Conservation (phyloP, 2,797 vertebrate species). For the Phrynocephalus forsythii region DNA sequence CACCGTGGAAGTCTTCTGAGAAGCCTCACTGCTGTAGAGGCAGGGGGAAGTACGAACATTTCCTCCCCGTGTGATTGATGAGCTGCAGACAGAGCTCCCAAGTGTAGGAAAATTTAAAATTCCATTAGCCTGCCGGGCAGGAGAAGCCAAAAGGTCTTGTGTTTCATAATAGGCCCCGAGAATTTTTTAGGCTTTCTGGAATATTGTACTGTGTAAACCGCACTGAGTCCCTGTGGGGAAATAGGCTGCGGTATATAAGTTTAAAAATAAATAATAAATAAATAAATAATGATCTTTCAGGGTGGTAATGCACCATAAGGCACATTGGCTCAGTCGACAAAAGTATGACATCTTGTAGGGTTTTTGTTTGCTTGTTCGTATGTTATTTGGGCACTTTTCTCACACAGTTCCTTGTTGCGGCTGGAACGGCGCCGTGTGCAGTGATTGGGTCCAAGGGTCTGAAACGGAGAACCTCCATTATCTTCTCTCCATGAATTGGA, state of each 20-base stretch:
- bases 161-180: not conserved
- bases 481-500: too few relatives aligned
- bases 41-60: too few relatives aligned
- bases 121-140: constrained; percentile 1
- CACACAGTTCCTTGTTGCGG: not conserved
- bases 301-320: not conserved
- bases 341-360: not conserved
- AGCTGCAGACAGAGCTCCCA: not conserved
- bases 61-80: not conserved
- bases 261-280: too few relatives aligned
- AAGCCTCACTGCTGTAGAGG: not conserved
- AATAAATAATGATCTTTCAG: not conserved
- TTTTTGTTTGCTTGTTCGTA: not conserved
- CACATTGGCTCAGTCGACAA: not conserved
- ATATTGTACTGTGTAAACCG: too few relatives aligned
- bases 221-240: too few relatives aligned
- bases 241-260: too few relatives aligned
- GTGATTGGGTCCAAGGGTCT: not conserved
- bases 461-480: not conserved
- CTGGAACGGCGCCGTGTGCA: not conserved
- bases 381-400: too few relatives aligned
- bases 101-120: constrained; percentile 9
- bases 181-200: not conserved
- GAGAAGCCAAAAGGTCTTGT: constrained; percentile 16
- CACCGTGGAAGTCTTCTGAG: not conserved